A percentile compares a stretch with the other conserved stretches of the same genome.
These are phyloP conservation scores for Eupithecia pulchellata DNA, from an alignment of 2,888 invertebrate genomes.

Conservation along the genomic window DNA sequence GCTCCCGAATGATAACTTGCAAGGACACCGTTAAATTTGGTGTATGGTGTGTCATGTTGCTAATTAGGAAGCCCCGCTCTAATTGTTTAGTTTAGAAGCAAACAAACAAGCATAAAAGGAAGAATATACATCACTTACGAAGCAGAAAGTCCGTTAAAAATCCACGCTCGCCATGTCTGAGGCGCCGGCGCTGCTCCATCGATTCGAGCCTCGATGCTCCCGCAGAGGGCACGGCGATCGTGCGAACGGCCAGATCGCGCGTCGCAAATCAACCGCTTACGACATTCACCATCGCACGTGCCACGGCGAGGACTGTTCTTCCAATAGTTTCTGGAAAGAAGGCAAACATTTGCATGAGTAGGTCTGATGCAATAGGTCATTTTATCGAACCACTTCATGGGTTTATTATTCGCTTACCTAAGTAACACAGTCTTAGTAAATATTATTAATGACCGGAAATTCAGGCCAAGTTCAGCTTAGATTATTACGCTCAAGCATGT, in stretches of 20 bases:
- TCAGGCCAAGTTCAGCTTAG: background rate
- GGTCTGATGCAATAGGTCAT: background rate
- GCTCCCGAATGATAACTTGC: background rate
- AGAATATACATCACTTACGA: constrained; percentile 87
- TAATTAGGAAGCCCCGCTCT: background rate
- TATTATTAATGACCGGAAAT: background rate
- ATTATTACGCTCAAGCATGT: background rate
- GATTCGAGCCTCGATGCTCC: constrained; percentile 92
- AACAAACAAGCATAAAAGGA: background rate
- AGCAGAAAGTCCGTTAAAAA: constrained; percentile 93
- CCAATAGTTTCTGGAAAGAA: constrained; percentile 90
- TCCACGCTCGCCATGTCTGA: constrained; percentile 94
- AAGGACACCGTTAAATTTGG: background rate
- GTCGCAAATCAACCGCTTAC: constrained; percentile 94
- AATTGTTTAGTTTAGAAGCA: background rate
- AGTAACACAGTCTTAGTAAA: background rate
- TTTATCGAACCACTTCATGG: background rate
- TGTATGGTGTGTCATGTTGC: background rate
- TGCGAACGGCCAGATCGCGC: constrained; percentile 94
- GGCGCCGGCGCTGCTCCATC: constrained; percentile 88
- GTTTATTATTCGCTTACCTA: background rate
- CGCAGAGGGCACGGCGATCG: constrained; percentile 92
- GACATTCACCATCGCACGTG: constrained; percentile 93
- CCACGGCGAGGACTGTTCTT: constrained; percentile 95
- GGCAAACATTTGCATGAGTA: background rate